These are phyloP conservation scores for human (Homo sapiens) DNA, from an alignment of 2,113 vertebrate genomes.

Conservation along the genomic window DNA sequence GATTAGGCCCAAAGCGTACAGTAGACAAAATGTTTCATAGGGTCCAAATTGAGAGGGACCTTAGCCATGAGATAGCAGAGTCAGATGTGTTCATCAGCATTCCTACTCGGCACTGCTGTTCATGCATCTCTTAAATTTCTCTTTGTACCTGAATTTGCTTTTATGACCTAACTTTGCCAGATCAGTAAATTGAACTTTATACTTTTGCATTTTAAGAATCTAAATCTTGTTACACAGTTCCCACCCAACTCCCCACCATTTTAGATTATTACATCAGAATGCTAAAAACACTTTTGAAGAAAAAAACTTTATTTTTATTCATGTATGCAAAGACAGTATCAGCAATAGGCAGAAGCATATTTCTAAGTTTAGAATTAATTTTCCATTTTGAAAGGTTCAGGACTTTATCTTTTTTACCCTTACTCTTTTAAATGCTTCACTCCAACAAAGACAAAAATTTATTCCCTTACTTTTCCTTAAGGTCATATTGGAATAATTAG, in stretches of 20 bases:
- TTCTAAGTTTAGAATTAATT: slow-evolving; percentile 73
- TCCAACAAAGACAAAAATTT: slow-evolving; percentile 61
- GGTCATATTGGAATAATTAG: slow-evolving; percentile 36
- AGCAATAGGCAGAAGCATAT: slow-evolving; percentile 45
- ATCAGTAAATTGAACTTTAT: background rate
- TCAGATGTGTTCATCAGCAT: background rate
- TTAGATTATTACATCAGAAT: background rate
- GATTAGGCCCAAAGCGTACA: background rate
- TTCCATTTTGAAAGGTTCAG: slow-evolving; percentile 73
- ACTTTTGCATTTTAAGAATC: background rate
- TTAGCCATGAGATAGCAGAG: background rate
- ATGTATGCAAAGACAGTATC: slow-evolving; percentile 61
- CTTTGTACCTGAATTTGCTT: background rate
- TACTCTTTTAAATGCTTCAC: slow-evolving; percentile 62
- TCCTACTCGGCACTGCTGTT: background rate
- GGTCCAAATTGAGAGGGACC: background rate
- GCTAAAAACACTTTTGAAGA: slow-evolving; percentile 40
- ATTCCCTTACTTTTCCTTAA: slow-evolving; percentile 56
- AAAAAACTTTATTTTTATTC: slow-evolving; percentile 64
- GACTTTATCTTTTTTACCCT: slow-evolving; percentile 50
- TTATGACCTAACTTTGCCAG: background rate
- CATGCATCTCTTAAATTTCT: background rate
- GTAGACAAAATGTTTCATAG: background rate
- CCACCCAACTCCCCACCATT: background rate
- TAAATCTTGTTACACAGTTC: background rate